Conservation (phyloP, 2,888 invertebrate genomes). For the Drosophila suboccidentalis region DNA sequence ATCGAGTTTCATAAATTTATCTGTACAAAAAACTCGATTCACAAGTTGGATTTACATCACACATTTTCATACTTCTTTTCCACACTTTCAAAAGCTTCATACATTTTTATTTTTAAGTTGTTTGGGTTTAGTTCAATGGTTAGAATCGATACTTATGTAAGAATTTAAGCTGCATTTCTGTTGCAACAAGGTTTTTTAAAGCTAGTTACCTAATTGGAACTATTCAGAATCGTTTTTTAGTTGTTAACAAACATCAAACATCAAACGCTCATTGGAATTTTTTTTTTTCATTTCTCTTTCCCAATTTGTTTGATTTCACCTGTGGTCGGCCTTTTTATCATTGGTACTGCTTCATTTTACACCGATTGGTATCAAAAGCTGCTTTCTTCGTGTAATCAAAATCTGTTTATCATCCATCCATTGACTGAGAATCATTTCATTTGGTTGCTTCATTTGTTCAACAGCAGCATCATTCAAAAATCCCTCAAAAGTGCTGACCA, state of each 20-base stretch:
- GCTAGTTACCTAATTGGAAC: background rate
- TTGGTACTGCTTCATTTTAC: background rate
- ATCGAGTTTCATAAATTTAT: no score
- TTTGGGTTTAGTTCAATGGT: no score
- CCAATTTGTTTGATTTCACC: background rate
- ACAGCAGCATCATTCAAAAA: constrained; percentile 39
- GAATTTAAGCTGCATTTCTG: no score
- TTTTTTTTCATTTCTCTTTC: background rate
- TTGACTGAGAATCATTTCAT: constrained; percentile 20
- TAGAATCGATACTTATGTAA: no score
- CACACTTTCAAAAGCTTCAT: no score
- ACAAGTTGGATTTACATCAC: no score
- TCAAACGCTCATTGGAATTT: background rate
- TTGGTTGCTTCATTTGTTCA: constrained; percentile 34
- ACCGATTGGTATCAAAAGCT: constrained; percentile 9
- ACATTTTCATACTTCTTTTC: no score
- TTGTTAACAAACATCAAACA: background rate
- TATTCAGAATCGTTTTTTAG: background rate
- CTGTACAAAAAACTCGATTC: no score
- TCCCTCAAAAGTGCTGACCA: constrained; percentile 50
- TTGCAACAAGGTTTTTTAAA: background rate
- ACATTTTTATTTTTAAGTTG: no score
- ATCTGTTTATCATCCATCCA: constrained; percentile 11
- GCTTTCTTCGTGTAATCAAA: constrained; percentile 20
- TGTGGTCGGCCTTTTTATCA: background rate